Evolutionary conservation across 2,888 invertebrate genomes (phyloP), one percentile per base, ranked within the genome.

Genomic region (Agrotis exclamationis): DNA sequence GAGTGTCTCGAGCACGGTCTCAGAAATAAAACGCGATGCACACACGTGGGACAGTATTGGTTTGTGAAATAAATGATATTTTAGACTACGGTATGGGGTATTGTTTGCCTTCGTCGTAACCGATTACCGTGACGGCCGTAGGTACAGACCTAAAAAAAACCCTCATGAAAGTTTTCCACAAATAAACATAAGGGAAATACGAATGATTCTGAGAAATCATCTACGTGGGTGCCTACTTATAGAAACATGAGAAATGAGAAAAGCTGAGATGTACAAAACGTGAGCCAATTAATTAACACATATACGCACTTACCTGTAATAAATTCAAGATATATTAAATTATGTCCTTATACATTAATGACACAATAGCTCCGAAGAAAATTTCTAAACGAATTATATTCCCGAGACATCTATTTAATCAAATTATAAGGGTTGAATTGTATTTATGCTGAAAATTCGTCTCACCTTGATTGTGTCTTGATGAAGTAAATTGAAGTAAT

Each of bases 391-490:
- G 60, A 69, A 77, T 80, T 75, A 63, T 68, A 39, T 54, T 80
- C 72, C 70, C 62, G 74, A 59, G 71, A 82, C 76, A 80, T 72
- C 77, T 77, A 80, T 85, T 82, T 83, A 79, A 84, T 85, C 76
- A 76, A 85, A 88, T 88, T 86, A 86, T 63, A 86, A 85, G 79
- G 78, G 85, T 83, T 84, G 85, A 86, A 89, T 86, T 86, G 85
- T 85, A 85, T 86, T 86, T 84, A 73, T 68, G 79, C 67, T 62
- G 67, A 70, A 68, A 66, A 76, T 75, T 81, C 56, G 7, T 64
- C 57, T 57, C n/a, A 33, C 47, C 28, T 28, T 51, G 63, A 63
- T 63, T 57, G 66, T 45, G 22, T n/a, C 28, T 28, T 51, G 63
- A 63, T 63, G 62, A 74, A 50, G 22, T n/a, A 47, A n/a, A n/a